Evolutionary conservation across 1,140 invertebrate species (phyloP).

Genomic region (Mercenaria mercenaria): DNA sequence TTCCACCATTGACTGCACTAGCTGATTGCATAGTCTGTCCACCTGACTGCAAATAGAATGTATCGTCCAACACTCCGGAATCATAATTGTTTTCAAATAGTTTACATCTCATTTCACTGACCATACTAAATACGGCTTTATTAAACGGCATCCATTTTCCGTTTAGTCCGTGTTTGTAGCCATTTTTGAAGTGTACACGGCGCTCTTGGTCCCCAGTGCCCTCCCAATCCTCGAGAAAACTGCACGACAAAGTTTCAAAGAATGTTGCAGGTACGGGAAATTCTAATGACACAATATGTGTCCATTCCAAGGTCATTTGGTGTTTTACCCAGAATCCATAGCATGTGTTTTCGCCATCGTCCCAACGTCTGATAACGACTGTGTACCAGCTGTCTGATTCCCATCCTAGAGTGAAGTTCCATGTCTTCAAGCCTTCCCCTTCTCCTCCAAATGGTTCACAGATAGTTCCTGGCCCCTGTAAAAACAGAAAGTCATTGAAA

Average conservation of each 20-base stretch:
- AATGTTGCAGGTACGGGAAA: constrained; percentile 65
- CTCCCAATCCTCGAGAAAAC: constrained; percentile 73
- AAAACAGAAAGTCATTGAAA: too few relatives aligned
- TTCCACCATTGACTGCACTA: background rate
- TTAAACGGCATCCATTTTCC: constrained; percentile 66
- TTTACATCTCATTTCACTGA: constrained; percentile 21
- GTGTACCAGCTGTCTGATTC: constrained; percentile 73
- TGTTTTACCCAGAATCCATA: constrained; percentile 74
- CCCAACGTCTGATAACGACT: constrained; percentile 70
- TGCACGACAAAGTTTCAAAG: constrained; percentile 57
- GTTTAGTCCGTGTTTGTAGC: constrained; percentile 64
- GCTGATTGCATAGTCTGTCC: constrained; percentile 12
- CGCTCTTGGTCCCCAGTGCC: constrained; percentile 66
- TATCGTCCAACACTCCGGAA: constrained; percentile 33
- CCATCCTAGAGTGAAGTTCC: constrained; percentile 73
- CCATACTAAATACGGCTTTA: constrained; percentile 61
- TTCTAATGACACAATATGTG: constrained; percentile 71
- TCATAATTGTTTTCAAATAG: constrained; percentile 60
- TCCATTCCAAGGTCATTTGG: constrained; percentile 57
- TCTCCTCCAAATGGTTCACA: constrained; percentile 69
- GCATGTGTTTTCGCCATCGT: constrained; percentile 58
- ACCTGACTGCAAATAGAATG: constrained; percentile 55
- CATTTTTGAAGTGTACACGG: constrained; percentile 65
- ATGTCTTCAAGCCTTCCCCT: constrained; percentile 71
- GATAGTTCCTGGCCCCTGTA: constrained; percentile 65